Evolutionary conservation across 2,113 vertebrate species (phyloP).

Genomic region (Coturnix japonica): DNA sequence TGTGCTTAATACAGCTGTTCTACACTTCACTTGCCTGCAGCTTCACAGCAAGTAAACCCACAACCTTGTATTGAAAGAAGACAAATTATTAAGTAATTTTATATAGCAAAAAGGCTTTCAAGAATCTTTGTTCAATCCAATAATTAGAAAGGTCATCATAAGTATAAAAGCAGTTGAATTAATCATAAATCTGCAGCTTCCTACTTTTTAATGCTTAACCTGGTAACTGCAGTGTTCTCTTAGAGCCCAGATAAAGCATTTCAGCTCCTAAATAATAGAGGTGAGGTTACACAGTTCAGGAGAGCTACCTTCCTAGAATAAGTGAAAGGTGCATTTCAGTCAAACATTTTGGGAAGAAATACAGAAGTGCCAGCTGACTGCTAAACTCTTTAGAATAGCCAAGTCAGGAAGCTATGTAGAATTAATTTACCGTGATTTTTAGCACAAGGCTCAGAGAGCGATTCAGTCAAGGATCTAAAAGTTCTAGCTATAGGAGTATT

Average conservation of each 20-base stretch:
- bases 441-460: neutral
- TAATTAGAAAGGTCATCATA: neutral
- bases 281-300: neutral
- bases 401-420: neutral
- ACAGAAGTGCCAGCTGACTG: neutral
- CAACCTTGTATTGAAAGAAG: neutral
- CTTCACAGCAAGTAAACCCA: neutral
- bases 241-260: neutral
- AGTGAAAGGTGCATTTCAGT: neutral
- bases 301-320: neutral
- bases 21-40: neutral
- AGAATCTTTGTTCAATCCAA: accelerated
- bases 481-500: neutral
- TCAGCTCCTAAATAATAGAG: neutral
- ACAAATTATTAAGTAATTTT: neutral
- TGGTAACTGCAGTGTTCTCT: neutral
- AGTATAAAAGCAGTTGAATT: neutral
- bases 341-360: neutral
- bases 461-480: neutral
- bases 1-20: neutral
- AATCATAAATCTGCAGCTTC: neutral
- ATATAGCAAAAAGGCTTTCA: neutral
- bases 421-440: neutral
- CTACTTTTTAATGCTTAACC: neutral
- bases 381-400: neutral